Base-by-base conservation (phyloP, 2,888 invertebrate species). In the Cloeon dipterum region DNA sequence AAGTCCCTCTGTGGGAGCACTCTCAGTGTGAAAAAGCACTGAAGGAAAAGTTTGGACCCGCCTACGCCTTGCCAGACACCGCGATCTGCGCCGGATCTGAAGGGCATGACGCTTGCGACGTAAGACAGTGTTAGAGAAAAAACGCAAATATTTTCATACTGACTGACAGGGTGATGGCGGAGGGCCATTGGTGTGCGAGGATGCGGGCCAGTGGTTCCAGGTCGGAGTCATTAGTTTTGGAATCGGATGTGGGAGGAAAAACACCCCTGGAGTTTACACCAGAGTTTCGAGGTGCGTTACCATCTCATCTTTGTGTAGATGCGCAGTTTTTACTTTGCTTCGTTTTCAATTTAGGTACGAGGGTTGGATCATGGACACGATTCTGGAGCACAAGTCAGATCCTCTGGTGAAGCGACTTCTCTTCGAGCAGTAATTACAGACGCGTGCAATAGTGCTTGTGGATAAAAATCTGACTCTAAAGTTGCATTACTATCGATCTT, bases 121-220 rank as follows among this genome's bases (percentile, higher is more conserved):
- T 57, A 46, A 49, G 51, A 47, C 5, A 14, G 20, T 8, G 8
- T n/a, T n/a, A n/a, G n/a, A n/a, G n/a, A n/a, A n/a, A n/a, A n/a
- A n/a, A n/a, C n/a, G n/a, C 32, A 37, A 7, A 19, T 8, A 16
- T 14, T 39, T 25, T 25, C 25, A 25, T n/a, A 25, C 25, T 7
- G n/a, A n/a, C n/a, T n/a, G 43, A 4, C 43, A 57, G 54, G 58
- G 58, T 10, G 58, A 58, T 43, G 58, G 57, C 11, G 58, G 58
- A 3, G 57, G 58, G 1, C 57, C 57, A 16, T 41, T 58, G 38
- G 55, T 54, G 10, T 58, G 57, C 38, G 52, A 51, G 42, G 46
- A 50, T 37, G 46, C 49, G 13, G 53, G 52, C n/a, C 47, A 46
- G 25, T 57, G 56, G 57, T 52, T 53, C 43, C 55, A 57, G 42